Percentiles rank a stretch among this genome's conserved stretches.
phyloP scores from a whole-genome alignment of 2,113 vertebrate genomes.

The Murina feae region DNA sequence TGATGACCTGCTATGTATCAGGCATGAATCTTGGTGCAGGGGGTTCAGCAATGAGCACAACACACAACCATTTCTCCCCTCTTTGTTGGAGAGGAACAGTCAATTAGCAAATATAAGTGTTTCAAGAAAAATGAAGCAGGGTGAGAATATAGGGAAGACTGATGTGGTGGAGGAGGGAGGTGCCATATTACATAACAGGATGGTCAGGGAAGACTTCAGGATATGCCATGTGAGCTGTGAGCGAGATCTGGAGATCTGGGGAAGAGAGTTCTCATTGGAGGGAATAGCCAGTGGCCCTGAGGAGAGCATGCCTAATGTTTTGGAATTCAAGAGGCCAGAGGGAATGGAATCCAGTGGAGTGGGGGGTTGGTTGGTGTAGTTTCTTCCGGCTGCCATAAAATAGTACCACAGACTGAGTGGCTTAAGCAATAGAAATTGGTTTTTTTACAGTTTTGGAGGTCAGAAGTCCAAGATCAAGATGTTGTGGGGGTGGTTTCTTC shows the following conservation, averaged over 20 bases:
- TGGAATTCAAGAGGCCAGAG: neutral
- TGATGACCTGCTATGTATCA: neutral
- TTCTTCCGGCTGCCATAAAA: neutral
- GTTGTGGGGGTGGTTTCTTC: neutral
- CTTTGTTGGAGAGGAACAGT: neutral
- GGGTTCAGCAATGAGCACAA: neutral
- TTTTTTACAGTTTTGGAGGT: neutral
- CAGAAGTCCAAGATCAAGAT: neutral
- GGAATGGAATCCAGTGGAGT: neutral
- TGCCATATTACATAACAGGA: neutral
- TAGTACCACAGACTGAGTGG: neutral
- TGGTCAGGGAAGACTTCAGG: neutral
- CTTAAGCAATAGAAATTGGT: neutral
- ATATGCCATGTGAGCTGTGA: neutral
- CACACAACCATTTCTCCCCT: neutral
- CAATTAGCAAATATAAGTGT: neutral
- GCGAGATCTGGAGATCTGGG: neutral
- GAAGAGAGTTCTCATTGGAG: neutral
- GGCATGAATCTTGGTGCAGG: neutral
- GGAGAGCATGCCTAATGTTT: neutral
- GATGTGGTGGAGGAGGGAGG: accelerated
- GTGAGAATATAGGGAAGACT: neutral
- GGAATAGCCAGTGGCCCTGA: neutral
- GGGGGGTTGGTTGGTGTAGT: neutral
- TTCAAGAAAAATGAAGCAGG: neutral